Conservation (phyloP, 1,140 invertebrate species). For the Arctopsyche grandis region DNA sequence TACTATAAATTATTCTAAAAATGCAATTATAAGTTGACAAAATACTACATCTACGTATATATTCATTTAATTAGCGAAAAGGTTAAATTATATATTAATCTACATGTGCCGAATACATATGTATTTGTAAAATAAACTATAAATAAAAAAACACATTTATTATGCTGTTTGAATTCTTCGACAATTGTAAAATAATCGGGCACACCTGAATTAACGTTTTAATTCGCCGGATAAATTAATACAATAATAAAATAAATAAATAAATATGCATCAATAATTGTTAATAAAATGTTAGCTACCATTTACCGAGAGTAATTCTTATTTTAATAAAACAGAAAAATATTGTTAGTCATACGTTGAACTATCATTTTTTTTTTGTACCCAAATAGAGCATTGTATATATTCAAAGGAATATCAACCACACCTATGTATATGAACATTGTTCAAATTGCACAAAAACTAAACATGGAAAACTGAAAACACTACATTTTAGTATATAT, state of each 20-base stretch:
- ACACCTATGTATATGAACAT: slow-evolving; percentile 25
- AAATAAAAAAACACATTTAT: too few species aligned
- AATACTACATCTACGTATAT: background rate
- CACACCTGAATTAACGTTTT: too few species aligned
- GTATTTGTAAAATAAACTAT: too few species aligned
- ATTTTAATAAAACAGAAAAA: too few species aligned
- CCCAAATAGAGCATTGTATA: slow-evolving; percentile 14
- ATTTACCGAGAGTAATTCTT: background rate
- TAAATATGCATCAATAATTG: too few species aligned
- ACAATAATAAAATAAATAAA: too few species aligned
- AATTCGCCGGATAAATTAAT: too few species aligned
- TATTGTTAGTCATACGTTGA: background rate
- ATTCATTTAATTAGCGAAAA: too few species aligned
- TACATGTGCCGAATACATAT: too few species aligned
- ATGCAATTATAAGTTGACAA: background rate
- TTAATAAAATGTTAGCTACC: background rate
- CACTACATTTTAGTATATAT: slow-evolving; percentile 11
- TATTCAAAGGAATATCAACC: slow-evolving; percentile 41
- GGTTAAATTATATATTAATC: too few species aligned
- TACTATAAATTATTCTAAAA: background rate
- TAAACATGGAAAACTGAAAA: slow-evolving; percentile 4
- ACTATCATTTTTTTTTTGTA: background rate
- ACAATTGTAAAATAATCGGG: too few species aligned
- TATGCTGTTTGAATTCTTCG: too few species aligned
- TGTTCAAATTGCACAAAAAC: slow-evolving; percentile 29